phyloP scores from a whole-genome alignment of 2,888 invertebrate species.

The Osmoderma eremita region DNA sequence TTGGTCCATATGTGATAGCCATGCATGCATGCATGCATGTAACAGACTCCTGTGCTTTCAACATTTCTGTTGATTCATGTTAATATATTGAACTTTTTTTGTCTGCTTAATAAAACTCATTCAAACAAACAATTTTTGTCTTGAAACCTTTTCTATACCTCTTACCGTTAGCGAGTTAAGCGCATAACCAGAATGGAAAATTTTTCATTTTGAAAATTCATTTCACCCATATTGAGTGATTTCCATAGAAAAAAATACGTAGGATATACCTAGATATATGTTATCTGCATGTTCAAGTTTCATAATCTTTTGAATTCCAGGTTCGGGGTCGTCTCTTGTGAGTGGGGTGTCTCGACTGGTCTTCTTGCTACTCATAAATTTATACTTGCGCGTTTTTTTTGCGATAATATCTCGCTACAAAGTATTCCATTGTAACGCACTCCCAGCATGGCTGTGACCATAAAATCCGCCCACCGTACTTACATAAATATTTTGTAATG shows the following conservation, averaged over 20 bases:
- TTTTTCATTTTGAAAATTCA: not conserved
- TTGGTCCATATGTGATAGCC: too few species aligned
- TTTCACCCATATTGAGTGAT: not conserved
- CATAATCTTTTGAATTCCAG: too few species aligned
- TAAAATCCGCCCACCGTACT: conserved; percentile 17
- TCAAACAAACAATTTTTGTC: not conserved
- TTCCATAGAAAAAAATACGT: not conserved
- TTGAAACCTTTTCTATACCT: too few species aligned
- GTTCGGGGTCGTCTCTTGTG: too few species aligned
- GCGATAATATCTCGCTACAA: conserved; percentile 1
- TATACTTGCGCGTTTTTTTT: too few species aligned
- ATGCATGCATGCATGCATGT: too few species aligned
- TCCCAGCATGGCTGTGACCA: conserved; percentile 1
- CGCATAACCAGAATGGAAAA: not conserved
- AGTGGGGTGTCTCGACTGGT: too few species aligned
- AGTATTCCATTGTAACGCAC: conserved; percentile 9
- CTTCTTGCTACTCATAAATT: too few species aligned
- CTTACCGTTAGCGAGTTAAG: not conserved
- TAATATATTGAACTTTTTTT: not conserved
- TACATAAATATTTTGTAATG: conserved; percentile 36
- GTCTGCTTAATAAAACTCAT: too few species aligned
- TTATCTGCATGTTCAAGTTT: not conserved
- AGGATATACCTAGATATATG: not conserved
- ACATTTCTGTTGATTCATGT: too few species aligned
- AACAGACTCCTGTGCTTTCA: too few species aligned